These are phyloP conservation scores for Stegodyphus dumicola DNA, from an alignment of 1,140 invertebrate genomes.

Conservation along the genomic window DNA sequence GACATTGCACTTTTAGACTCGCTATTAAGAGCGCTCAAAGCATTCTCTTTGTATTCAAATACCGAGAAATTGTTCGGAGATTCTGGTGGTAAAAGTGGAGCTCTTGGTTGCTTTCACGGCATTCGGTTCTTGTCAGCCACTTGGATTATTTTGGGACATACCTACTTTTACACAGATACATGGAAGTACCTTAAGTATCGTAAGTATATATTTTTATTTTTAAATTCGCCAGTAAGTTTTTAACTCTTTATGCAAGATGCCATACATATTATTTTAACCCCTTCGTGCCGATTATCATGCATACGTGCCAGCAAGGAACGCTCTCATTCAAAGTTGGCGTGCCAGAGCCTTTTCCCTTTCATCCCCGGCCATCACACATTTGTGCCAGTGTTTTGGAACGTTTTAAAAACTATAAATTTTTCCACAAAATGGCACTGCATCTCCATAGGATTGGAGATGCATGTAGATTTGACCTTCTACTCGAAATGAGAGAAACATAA, in stretches of 20 bases:
- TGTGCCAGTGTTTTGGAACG: no score
- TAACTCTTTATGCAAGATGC: background rate
- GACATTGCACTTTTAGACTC: background rate
- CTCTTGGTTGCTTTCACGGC: conserved; percentile 82
- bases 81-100: conserved; percentile 67
- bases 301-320: no score
- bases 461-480: no score
- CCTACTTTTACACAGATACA: conserved; percentile 80
- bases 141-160: conserved; percentile 93
- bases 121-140: conserved; percentile 84
- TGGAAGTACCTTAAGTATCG: conserved; percentile 50
- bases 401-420: no score
- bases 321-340: background rate
- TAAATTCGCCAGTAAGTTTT: background rate
- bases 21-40: background rate
- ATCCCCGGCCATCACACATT: no score
- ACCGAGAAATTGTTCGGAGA: conserved; percentile 65
- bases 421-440: no score
- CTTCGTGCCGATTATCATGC: no score
- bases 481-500: no score
- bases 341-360: background rate
- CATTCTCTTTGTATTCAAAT: conserved; percentile 67
- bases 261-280: background rate
- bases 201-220: conserved; percentile 8
- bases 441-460: no score